Base-by-base conservation (phyloP, 1,140 invertebrate species). In the Rhyzopertha dominica region DNA sequence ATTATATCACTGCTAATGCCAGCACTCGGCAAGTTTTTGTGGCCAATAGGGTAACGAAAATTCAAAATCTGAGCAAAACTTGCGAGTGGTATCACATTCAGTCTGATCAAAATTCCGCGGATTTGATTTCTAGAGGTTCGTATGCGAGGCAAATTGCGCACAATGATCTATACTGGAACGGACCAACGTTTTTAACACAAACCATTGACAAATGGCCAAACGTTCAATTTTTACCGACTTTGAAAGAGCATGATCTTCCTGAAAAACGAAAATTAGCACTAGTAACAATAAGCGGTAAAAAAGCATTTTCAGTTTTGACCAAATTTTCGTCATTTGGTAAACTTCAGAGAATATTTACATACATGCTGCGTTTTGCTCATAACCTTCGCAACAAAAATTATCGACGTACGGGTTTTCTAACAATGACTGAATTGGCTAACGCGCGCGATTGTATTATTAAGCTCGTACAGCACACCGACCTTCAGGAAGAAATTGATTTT, bases 11-110 rank as follows among this genome's bases (percentile, higher is more conserved):
- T 17, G 48, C 28, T 13, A 17, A 54, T n/a, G 49, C 62, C 2
- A 31, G 42, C n/a, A 36, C 37, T 18, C 57, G 59, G 45, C 63
- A 70, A 53, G 56, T 54, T 0, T 72, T 64, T 53, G 66, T 72
- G 1, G 56, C 46, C 0, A 67, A 74, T 49, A 35, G 67, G 32
- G 62, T 69, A 0, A 38, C 43, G 20, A 32, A 62, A 48, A 68
- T 72, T 34, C 57, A 59, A 24, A 46, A 59, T 17, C 12, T 57
- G 2, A 45, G 28, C 30, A 47, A 41, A 9, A 34, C 30, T 24
- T 8, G 8, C 4, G 12, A 53, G 20, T 54, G 51, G 54, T 10
- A 18, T 18, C 41, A 54, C 26, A 23, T 54, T 2, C 24, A 12
- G 3, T 41, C 24, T 13, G n/a, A 5, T 4, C 17, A 49, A 8